Evolutionary conservation across 23 tunicate species (phyloP).

Genomic region (Halocynthia roretzi): DNA sequence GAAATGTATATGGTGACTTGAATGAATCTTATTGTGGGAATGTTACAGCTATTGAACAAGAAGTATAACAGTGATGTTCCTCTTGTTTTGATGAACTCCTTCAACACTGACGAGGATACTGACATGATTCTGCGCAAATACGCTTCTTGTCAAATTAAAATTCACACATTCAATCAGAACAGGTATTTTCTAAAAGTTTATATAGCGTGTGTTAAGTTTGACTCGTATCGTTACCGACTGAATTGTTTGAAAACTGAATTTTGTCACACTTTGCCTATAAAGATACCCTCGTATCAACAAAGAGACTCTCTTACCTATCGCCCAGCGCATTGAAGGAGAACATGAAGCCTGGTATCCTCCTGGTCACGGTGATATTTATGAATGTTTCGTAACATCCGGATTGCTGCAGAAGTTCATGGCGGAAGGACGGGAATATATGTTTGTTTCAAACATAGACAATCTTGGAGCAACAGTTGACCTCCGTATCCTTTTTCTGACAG

Average conservation of each 20-base stretch:
- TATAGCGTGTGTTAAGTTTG: background rate
- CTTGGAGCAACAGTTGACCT: slow-evolving; percentile 95
- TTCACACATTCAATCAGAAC: slow-evolving; percentile 90
- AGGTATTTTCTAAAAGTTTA: slow-evolving; percentile 11
- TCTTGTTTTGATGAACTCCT: slow-evolving; percentile 93
- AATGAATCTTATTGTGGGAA: background rate
- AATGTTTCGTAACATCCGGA: slow-evolving; percentile 73
- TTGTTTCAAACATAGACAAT: slow-evolving; percentile 97
- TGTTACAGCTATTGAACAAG: slow-evolving; percentile 55
- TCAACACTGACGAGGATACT: slow-evolving; percentile 95
- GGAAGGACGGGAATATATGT: slow-evolving; percentile 79
- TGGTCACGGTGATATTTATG: slow-evolving; percentile 96
- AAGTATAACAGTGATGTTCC: slow-evolving; percentile 73
- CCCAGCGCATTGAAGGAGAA: slow-evolving; percentile 56
- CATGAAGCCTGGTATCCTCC: slow-evolving; percentile 99
- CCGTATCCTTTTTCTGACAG: slow-evolving; percentile 42
- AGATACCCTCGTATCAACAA: slow-evolving; percentile 93
- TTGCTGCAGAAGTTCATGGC: slow-evolving; percentile 57
- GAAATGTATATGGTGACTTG: background rate
- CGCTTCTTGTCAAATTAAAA: slow-evolving; percentile 78
- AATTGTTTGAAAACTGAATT: too few relatives aligned
- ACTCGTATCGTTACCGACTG: background rate
- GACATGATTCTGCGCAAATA: slow-evolving; percentile 88
- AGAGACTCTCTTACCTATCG: slow-evolving; percentile 84
- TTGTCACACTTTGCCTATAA: too few relatives aligned